Base-by-base conservation (phyloP, 2,113 vertebrate genomes). In the Percina caprodes region DNA sequence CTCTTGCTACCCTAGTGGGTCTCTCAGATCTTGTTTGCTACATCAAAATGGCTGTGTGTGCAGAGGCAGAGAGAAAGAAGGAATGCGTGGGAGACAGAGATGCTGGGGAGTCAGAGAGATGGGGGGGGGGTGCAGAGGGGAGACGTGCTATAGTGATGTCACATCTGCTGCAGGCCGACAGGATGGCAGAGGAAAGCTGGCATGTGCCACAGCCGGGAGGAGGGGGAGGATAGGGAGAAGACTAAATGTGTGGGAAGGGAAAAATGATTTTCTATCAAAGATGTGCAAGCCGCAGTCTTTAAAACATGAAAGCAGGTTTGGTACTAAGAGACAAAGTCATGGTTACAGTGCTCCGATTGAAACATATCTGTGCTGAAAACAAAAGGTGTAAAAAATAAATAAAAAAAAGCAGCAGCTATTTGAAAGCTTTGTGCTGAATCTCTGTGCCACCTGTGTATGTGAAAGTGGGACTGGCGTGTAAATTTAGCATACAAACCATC, bases 41-140 rank as follows among this genome's bases (percentile, higher is more conserved):
- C 89, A 93, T 92, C 91, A 93, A 94, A 94, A 94, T 92, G 92
- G 93, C 91, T 91, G 88, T 93, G 87, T 89, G 86, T 88, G 88
- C 83, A 85, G 77, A 91, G 87, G 86, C 80, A 90, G 82, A 86
- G 84, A 89, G 84, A 87, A 89, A 89, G 87, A 75, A 92, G 87
- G 92, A 93, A 90, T 92, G 91, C 86, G 93, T 92, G 93, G 92
- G 92, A 93, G 91, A 90, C 84, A 88, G 91, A 88, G 89, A 93
- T 91, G 91, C 86, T 90, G 80, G 90, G 79, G 89, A 92, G 89
- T 85, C 76, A 79, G 86, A 79, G 83, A 82, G 79, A 46, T 69
- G 45, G 55, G 26, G 23, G 33, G 56, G 18, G 74, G 62, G 51
- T 24, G 70, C 56, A 65, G 86, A 73, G 72, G 24, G 79, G 76